A percentile compares a stretch with the other conserved stretches of the same genome.
Conservation (phyloP, 2,888 invertebrate genomes). For the Eledona agricola region DNA sequence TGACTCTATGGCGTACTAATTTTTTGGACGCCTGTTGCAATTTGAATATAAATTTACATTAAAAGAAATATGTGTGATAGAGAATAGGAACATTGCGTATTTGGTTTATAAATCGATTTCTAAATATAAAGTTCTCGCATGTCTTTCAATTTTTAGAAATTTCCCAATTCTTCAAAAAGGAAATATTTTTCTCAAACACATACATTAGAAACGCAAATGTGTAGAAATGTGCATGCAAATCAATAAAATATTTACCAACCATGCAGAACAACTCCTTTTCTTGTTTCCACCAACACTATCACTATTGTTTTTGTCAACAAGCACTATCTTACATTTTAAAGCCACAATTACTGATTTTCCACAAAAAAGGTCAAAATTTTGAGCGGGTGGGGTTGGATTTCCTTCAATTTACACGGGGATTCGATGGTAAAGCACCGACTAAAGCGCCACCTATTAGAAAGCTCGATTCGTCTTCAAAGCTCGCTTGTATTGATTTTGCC, state of each 20-base stretch:
- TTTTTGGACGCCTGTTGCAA: no score
- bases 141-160: no score
- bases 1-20: no score
- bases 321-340: slow-evolving; percentile 11
- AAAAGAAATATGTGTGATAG: no score
- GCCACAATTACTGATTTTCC: slow-evolving; percentile 8
- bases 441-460: slow-evolving; percentile 29
- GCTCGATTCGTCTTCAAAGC: slow-evolving; percentile 1
- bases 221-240: slow-evolving; percentile 6
- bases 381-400: slow-evolving; percentile 38
- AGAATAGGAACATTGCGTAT: no score
- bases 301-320: neutral
- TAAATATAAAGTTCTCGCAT: no score
- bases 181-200: no score
- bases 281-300: slow-evolving; percentile 5
- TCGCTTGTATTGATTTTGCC: slow-evolving; percentile 29
- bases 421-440: slow-evolving; percentile 22
- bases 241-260: slow-evolving; percentile 24
- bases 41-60: no score
- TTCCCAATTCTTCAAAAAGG: no score
- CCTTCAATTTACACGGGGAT: slow-evolving; percentile 12
- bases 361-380: slow-evolving; percentile 13
- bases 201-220: neutral
- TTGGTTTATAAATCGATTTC: no score
- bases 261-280: slow-evolving; percentile 15